Base-by-base conservation (phyloP, 2,797 vertebrate species). In the Chiroxiphia lanceolata region DNA sequence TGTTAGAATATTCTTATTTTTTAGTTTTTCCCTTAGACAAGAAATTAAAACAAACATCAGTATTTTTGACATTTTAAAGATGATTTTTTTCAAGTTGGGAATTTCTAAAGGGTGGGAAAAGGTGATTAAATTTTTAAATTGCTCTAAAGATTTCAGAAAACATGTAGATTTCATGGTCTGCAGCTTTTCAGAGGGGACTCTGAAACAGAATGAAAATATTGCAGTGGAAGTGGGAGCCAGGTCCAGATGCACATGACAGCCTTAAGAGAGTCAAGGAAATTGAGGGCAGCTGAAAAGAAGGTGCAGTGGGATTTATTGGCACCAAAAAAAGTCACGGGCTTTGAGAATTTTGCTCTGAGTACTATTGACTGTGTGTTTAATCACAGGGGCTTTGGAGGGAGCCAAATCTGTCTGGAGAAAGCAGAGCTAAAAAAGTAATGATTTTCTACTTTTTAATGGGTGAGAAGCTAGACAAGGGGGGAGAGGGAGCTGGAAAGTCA, bases 321-420 rank as follows among this genome's bases (percentile, higher is more conserved):
- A 89, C 70, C 26, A 67, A 88, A 89, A 89, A 88, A 95, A 82
- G 59, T 90, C 45, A 19, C 67, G 88, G 53, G 33, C 85, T 87
- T 70, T 31, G 74, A 84, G 81, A 96, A 90, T 92, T 90, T 84
- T 87, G 90, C 56, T 74, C 77, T 68, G 63, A 59, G 27, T 90
- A 71, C 86, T 90, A 42, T 95, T 97, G 93, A 95, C 88, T 95
- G 95, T 36, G 93, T 96, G 77, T 95, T 97, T 95, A 93, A 95
- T 97, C 90, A 77, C 22, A 48, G 63, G 76, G 80, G 18, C 54
- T 93, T 95, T 92, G 92, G 83, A 72, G 50, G 15, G 44, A 96
- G 59, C 80, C 65, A 83, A 75, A 81, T 54, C 45, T 74, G 48
- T 42, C 75, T 81, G 79, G 27, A 72, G 61, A 94, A 90, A 45